These are phyloP conservation scores for Neodon shergylaensis DNA, from an alignment of 2,113 vertebrate species.

Conservation along the genomic window DNA sequence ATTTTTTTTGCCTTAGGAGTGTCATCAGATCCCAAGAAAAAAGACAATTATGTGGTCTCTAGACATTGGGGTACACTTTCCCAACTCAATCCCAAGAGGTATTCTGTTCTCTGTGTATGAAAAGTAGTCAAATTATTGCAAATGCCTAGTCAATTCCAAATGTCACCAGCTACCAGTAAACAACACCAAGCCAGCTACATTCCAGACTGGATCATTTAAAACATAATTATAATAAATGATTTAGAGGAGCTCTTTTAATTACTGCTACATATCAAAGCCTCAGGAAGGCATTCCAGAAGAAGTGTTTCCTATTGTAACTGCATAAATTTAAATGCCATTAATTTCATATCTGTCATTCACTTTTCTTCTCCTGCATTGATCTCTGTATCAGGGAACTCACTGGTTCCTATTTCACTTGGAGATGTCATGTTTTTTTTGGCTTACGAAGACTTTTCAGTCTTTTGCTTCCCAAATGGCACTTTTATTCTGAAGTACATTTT, in stretches of 20 bases:
- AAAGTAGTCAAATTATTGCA: conserved; percentile 73
- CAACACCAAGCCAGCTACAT: conserved; percentile 63
- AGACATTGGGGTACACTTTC: background rate
- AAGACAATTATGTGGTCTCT: background rate
- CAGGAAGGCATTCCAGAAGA: conserved; percentile 80
- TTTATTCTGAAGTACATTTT: background rate
- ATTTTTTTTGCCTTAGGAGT: background rate
- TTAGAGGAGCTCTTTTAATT: conserved; percentile 84
- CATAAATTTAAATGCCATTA: conserved; percentile 87
- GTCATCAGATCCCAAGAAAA: background rate
- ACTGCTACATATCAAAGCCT: conserved; percentile 81
- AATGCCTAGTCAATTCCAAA: conserved; percentile 78
- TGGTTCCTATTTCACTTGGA: conserved; percentile 66
- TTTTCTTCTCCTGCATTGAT: conserved; percentile 82
- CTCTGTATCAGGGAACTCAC: conserved; percentile 76
- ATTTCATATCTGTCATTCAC: conserved; percentile 84
- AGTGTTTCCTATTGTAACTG: conserved; percentile 84
- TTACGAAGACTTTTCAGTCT: conserved; percentile 50
- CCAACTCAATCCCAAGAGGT: conserved; percentile 63
- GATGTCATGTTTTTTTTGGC: conserved; percentile 78
- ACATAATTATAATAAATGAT: conserved; percentile 84
- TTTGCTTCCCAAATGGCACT: conserved; percentile 32
- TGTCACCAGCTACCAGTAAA: conserved; percentile 72
- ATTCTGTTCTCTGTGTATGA: conserved; percentile 58
- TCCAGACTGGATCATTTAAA: conserved; percentile 79